phyloP scores from a whole-genome alignment of 2,888 invertebrate genomes.

The Leucophenga maculata region DNA sequence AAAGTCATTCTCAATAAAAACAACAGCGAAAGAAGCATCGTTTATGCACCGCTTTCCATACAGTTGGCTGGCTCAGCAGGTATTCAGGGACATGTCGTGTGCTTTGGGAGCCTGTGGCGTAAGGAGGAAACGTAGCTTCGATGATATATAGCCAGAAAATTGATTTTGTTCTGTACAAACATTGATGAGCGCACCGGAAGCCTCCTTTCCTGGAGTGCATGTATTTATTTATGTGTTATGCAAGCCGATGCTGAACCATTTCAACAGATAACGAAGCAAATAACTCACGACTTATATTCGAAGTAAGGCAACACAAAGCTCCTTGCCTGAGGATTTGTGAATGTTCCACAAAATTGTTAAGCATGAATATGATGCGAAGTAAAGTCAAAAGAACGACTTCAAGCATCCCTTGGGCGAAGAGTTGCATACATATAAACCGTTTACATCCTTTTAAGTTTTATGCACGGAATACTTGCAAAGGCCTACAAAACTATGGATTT shows the following conservation, averaged over 20 bases:
- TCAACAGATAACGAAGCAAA: background rate
- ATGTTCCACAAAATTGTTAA: background rate
- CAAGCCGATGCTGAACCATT: background rate
- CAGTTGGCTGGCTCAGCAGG: too few species aligned
- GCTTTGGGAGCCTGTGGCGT: background rate
- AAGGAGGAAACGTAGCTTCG: constrained; percentile 6
- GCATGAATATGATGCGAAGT: background rate
- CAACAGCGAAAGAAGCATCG: background rate
- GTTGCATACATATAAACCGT: too few species aligned
- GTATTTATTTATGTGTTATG: too few species aligned
- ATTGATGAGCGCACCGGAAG: constrained; percentile 27
- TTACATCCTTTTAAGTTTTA: too few species aligned
- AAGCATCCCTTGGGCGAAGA: too few species aligned
- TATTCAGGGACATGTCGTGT: too few species aligned
- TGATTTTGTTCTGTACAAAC: constrained; percentile 29
- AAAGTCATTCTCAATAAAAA: constrained; percentile 13
- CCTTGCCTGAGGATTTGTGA: background rate
- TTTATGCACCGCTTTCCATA: too few species aligned
- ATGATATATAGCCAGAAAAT: constrained; percentile 31
- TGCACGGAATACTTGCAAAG: too few species aligned
- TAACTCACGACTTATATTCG: background rate
- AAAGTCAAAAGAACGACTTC: background rate
- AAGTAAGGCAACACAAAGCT: too few species aligned
- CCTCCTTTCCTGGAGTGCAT: background rate
- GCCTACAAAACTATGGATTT: too few species aligned